phyloP scores from a whole-genome alignment of 2,113 vertebrate species.

The Regulus satrapa region DNA sequence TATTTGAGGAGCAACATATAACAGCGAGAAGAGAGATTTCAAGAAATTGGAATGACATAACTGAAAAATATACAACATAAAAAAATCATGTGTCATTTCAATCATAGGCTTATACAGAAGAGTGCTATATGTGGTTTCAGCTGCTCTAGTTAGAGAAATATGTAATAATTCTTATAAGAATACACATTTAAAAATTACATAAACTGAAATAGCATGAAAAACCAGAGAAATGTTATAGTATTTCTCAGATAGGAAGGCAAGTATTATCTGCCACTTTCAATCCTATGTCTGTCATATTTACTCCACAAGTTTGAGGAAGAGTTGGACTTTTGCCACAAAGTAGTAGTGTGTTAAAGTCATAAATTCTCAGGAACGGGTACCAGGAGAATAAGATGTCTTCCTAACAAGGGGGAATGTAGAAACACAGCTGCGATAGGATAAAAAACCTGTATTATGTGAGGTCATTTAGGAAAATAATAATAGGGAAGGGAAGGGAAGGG shows the following conservation, averaged over 20 bases:
- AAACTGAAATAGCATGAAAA: not conserved
- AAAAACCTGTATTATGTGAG: too few species aligned
- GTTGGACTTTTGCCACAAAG: not conserved
- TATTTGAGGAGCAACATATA: not conserved
- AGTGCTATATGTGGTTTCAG: not conserved
- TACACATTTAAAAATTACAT: not conserved
- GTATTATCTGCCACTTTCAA: not conserved
- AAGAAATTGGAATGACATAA: not conserved
- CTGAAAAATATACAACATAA: not conserved
- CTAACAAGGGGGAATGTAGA: not conserved
- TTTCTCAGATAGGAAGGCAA: not conserved
- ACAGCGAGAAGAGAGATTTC: not conserved
- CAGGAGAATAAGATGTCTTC: not conserved
- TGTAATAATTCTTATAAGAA: not conserved
- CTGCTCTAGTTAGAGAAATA: not conserved
- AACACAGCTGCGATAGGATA: too few species aligned
- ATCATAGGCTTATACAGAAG: not conserved
- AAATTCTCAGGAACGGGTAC: not conserved
- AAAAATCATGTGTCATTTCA: not conserved
- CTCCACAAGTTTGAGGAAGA: not conserved
- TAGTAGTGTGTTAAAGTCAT: not conserved
- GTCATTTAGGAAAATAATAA: too few species aligned
- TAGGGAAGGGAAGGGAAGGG: too few species aligned
- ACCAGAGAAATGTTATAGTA: not conserved
- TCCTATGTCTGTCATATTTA: not conserved